Percentiles rank a stretch among this genome's conserved stretches.
These are phyloP conservation scores for Corydoras sp. DNA, from an alignment of 2,113 vertebrate species.

Conservation along the genomic window DNA sequence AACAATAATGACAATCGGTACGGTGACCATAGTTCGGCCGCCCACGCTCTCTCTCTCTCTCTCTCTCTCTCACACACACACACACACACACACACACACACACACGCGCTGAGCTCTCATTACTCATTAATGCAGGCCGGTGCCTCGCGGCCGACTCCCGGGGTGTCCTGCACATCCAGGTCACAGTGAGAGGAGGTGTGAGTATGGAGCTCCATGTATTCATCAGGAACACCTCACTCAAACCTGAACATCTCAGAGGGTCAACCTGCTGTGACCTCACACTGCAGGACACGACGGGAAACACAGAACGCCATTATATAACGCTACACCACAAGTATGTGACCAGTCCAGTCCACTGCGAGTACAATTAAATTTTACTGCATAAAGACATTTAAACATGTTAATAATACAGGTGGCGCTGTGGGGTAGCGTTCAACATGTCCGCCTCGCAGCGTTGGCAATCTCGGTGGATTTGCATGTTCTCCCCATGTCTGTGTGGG, in stretches of 20 bases:
- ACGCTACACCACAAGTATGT: too few species aligned
- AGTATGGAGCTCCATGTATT: constrained; percentile 3
- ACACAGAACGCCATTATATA: background rate
- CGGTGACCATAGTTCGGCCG: too few species aligned
- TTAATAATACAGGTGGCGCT: too few species aligned
- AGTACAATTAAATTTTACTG: too few species aligned
- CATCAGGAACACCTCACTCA: background rate
- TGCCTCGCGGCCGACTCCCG: constrained; percentile 7
- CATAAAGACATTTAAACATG: too few species aligned
- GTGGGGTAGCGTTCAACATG: too few species aligned
- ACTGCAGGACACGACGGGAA: background rate
- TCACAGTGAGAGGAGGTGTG: constrained; percentile 12
- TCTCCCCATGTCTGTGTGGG: too few species aligned
- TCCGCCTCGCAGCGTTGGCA: too few species aligned
- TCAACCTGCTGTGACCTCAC: background rate
- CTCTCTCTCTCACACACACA: background rate
- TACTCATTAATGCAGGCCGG: constrained; percentile 21
- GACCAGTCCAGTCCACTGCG: too few species aligned
- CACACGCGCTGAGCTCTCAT: constrained; percentile 2
- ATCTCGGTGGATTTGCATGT: too few species aligned
- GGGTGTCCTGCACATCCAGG: constrained; percentile 13
- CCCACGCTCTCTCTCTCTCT: too few species aligned
- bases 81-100: constrained; percentile 4
- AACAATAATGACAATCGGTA: too few species aligned
- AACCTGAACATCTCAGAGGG: constrained; percentile 8